Percentiles rank a stretch among this genome's conserved stretches.
phyloP scores from a whole-genome alignment of 2,888 invertebrate genomes.

The Muschampia plurimacula region DNA sequence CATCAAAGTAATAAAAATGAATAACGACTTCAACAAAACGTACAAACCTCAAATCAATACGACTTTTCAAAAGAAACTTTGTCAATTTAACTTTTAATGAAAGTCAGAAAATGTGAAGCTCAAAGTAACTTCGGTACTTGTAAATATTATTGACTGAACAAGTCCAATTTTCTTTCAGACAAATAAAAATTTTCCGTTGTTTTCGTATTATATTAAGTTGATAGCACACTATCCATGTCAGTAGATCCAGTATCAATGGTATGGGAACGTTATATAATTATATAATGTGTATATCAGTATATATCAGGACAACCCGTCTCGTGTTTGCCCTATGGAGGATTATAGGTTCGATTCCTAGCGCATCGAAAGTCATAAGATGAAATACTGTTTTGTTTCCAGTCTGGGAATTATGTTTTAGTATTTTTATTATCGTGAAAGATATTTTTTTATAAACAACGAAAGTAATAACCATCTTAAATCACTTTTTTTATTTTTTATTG shows the following conservation, averaged over 20 bases:
- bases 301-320: too few relatives aligned
- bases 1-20: neutral
- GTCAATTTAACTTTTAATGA: neutral
- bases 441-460: too few relatives aligned
- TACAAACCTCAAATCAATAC: neutral
- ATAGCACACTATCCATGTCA: neutral
- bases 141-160: neutral
- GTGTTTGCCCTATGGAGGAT: too few relatives aligned
- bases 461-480: too few relatives aligned
- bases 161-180: neutral
- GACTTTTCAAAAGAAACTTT: neutral
- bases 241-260: too few relatives aligned
- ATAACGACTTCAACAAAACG: neutral
- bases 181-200: neutral
- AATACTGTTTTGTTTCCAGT: too few relatives aligned
- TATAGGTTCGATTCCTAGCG: neutral
- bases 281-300: too few relatives aligned
- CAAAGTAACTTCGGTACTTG: neutral
- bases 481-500: too few relatives aligned
- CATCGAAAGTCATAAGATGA: too few relatives aligned
- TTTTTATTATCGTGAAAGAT: too few relatives aligned
- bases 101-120: neutral
- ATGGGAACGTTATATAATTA: too few relatives aligned
- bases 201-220: neutral
- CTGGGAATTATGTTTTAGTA: too few relatives aligned